These are phyloP conservation scores for Ephydatia muelleri DNA, from an alignment of 37 sponge, comb jelly and placozoan species.

Conservation along the genomic window DNA sequence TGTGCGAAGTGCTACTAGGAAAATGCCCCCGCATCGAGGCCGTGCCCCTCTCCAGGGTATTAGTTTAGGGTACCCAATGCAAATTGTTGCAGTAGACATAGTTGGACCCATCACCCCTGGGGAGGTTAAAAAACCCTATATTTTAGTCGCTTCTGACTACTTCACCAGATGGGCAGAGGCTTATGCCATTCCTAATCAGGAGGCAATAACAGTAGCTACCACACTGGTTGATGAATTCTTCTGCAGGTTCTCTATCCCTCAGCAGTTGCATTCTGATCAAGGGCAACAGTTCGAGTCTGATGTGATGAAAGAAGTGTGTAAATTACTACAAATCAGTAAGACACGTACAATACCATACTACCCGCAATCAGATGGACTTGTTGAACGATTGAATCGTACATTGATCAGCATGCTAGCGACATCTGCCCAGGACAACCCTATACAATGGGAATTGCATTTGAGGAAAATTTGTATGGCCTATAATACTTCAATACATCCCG, in stretches of 20 bases:
- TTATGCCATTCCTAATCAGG: constrained; percentile 29
- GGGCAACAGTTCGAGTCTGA: constrained; percentile 24
- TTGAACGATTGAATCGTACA: constrained; percentile 33
- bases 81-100: constrained; percentile 27
- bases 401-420: constrained; percentile 28
- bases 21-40: background rate
- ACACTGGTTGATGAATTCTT: constrained; percentile 24
- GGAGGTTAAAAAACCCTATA: background rate
- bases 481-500: constrained; percentile 14
- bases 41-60: constrained; percentile 11
- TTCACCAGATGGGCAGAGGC: constrained; percentile 32
- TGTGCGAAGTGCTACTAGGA: constrained; percentile 6
- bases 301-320: background rate
- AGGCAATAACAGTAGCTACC: constrained; percentile 11
- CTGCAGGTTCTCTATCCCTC: constrained; percentile 29
- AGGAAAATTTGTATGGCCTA: constrained; percentile 20
- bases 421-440: background rate
- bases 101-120: constrained; percentile 7
- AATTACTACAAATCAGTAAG: constrained; percentile 16
- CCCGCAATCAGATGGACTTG: constrained; percentile 10
- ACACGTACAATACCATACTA: constrained; percentile 12
- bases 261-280: constrained; percentile 32
- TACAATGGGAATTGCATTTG: constrained; percentile 19
- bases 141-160: constrained; percentile 22
- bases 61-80: constrained; percentile 13